phyloP scores from a whole-genome alignment of 2,888 invertebrate species.

The Sminthurinus aureus region DNA sequence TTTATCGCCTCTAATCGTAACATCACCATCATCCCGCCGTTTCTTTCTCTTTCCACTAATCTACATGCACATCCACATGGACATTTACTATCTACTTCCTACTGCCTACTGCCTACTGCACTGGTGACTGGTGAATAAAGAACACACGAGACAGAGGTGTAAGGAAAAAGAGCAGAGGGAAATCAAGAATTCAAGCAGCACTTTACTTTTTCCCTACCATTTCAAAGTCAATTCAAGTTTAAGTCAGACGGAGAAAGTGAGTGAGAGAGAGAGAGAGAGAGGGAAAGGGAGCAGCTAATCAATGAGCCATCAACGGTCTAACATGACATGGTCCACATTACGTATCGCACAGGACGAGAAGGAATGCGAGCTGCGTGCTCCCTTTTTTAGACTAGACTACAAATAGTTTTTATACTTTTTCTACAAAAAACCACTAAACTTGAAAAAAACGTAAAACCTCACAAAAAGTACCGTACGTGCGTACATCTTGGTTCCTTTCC shows the following conservation, averaged over 20 bases:
- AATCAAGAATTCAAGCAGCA: not conserved
- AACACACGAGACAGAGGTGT: no score
- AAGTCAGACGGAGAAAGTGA: not conserved
- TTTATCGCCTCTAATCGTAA: slow-evolving; percentile 39
- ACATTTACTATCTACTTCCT: no score
- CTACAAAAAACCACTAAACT: not conserved
- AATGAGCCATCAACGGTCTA: slow-evolving; percentile 28
- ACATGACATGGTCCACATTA: no score
- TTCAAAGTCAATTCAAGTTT: slow-evolving; percentile 28
- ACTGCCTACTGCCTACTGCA: no score
- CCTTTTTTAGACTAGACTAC: not conserved
- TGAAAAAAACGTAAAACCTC: no score
- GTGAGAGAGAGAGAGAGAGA: no score
- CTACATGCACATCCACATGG: no score
- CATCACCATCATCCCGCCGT: slow-evolving; percentile 3
- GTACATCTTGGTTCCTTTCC: no score
- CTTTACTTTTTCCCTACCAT: not conserved
- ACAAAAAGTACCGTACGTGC: no score
- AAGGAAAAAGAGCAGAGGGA: no score
- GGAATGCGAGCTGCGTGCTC: not conserved
- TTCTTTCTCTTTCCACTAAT: not conserved
- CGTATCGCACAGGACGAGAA: slow-evolving; percentile 1
- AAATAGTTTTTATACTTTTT: not conserved
- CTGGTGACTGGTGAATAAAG: no score
- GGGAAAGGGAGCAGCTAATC: slow-evolving; percentile 15